Percentiles rank a stretch among this genome's conserved stretches.
phyloP scores from a whole-genome alignment of 2,888 invertebrate species.

The Epinotia bilunana region DNA sequence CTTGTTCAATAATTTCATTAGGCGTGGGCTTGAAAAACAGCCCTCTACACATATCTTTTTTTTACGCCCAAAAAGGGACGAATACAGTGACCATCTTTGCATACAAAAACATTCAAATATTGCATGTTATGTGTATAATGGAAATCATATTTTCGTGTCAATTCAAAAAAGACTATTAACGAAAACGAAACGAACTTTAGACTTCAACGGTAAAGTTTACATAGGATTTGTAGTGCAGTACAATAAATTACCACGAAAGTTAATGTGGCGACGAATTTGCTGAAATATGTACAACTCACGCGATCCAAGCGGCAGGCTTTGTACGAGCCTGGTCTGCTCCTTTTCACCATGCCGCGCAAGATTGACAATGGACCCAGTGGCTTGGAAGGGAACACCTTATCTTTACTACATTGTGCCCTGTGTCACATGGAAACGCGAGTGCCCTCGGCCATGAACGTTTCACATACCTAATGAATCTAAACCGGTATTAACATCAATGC shows the following conservation, averaged over 20 bases:
- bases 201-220: too few relatives aligned
- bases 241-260: constrained; percentile 23
- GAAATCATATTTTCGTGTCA: too few relatives aligned
- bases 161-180: too few relatives aligned
- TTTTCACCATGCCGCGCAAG: constrained; percentile 73
- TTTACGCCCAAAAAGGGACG: too few relatives aligned
- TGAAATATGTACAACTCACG: constrained; percentile 30
- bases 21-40: too few relatives aligned
- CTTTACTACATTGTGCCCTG: constrained; percentile 80
- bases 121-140: too few relatives aligned
- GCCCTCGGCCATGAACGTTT: constrained; percentile 72
- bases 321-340: constrained; percentile 62
- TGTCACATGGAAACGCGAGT: constrained; percentile 77
- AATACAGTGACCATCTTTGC: too few relatives aligned
- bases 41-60: too few relatives aligned
- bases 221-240: background rate
- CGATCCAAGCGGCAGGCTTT: constrained; percentile 52
- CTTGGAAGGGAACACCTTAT: constrained; percentile 80
- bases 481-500: constrained; percentile 51
- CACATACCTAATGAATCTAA: constrained; percentile 71
- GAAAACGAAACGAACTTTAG: too few relatives aligned
- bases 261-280: constrained; percentile 12
- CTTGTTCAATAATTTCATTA: too few relatives aligned
- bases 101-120: too few relatives aligned
- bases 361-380: constrained; percentile 80